phyloP scores from a whole-genome alignment of 2,888 invertebrate species.

The Pantelozetes paolii region DNA sequence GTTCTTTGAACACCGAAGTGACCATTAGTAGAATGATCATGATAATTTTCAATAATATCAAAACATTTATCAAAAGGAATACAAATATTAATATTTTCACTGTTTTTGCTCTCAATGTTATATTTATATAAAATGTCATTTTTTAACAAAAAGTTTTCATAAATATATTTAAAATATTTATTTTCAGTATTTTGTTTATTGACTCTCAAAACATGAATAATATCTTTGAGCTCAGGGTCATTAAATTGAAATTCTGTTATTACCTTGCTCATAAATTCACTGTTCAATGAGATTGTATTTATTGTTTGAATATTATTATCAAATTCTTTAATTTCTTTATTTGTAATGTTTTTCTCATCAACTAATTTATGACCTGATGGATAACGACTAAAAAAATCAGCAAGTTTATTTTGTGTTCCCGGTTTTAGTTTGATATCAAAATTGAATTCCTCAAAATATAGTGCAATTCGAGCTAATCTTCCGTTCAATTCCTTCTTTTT shows the following conservation, averaged over 20 bases:
- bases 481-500: not conserved
- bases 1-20: constrained; percentile 29
- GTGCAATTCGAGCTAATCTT: not conserved
- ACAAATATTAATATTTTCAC: not conserved
- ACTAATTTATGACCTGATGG: not conserved
- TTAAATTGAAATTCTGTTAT: not conserved
- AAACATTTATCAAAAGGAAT: not conserved
- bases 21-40: not conserved
- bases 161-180: not conserved
- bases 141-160: not conserved
- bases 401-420: not conserved
- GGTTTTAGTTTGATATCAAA: not conserved
- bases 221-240: not conserved
- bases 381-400: not conserved
- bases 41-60: not conserved
- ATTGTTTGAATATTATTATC: not conserved
- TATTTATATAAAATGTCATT: not conserved
- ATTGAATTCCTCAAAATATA: constrained; percentile 11
- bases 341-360: not conserved
- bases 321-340: not conserved
- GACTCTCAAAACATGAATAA: not conserved
- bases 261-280: not conserved
- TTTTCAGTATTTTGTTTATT: not conserved
- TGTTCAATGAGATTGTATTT: not conserved
- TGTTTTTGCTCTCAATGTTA: not conserved